These are phyloP conservation scores for Coracias cyanogaster DNA, from an alignment of 2,797 vertebrate genomes.

Conservation along the genomic window DNA sequence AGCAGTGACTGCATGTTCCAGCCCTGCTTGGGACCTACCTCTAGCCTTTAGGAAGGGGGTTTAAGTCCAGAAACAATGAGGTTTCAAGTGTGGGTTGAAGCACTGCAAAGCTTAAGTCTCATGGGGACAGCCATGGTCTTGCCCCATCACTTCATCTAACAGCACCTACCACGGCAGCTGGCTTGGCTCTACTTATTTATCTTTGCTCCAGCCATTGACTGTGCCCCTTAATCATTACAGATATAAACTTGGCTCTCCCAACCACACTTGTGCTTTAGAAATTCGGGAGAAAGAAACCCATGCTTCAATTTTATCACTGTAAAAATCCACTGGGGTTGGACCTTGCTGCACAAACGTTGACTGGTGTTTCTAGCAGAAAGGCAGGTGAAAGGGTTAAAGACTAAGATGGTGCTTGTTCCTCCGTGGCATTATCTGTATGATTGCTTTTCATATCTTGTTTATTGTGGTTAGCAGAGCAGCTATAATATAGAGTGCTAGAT, in stretches of 20 bases:
- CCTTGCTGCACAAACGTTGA: not conserved
- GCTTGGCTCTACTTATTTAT: not conserved
- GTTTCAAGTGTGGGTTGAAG: not conserved
- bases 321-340: not conserved
- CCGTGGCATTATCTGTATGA: slow-evolving; percentile 66
- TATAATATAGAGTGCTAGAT: slow-evolving; percentile 63
- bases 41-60: not conserved
- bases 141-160: not conserved
- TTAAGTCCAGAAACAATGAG: not conserved
- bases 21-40: not conserved
- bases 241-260: not conserved
- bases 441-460: slow-evolving; percentile 78
- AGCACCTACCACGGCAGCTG: not conserved
- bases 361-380: not conserved
- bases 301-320: not conserved
- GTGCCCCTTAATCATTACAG: not conserved
- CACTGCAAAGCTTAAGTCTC: not conserved
- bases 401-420: slow-evolving; percentile 12
- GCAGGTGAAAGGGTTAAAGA: slow-evolving; percentile 64
- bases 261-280: not conserved
- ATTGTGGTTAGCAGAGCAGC: slow-evolving; percentile 70
- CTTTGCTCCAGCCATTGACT: not conserved
- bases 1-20: not conserved
- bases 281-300: not conserved
- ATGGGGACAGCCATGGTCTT: rapidly evolving